Percentiles rank a stretch among this genome's conserved stretches.
These are phyloP conservation scores for Isotomurus palustris DNA, from an alignment of 2,888 invertebrate species.

Conservation along the genomic window DNA sequence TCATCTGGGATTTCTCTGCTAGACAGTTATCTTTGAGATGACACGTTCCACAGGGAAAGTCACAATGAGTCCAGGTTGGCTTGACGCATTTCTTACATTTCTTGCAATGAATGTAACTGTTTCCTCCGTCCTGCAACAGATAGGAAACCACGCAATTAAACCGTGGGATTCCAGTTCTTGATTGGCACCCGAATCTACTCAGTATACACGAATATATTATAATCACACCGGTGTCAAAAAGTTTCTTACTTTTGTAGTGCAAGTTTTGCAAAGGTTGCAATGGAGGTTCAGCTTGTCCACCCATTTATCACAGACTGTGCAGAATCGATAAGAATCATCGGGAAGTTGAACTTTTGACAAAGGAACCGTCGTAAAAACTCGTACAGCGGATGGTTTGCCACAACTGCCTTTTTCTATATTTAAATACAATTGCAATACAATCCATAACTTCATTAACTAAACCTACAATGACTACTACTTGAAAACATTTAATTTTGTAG, in stretches of 20 bases:
- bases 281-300: slow-evolving; percentile 25
- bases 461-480: not conserved
- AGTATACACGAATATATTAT: too few species aligned
- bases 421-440: slow-evolving; percentile 1
- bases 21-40: slow-evolving; percentile 17
- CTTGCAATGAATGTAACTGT: slow-evolving; percentile 20
- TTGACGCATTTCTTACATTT: slow-evolving; percentile 30
- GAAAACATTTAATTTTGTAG: not conserved
- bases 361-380: slow-evolving; percentile 25
- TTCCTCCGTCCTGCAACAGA: slow-evolving; percentile 24
- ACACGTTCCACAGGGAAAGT: slow-evolving; percentile 11
- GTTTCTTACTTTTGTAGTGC: slow-evolving; percentile 24
- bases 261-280: slow-evolving; percentile 21
- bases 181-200: too few species aligned
- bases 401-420: not conserved
- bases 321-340: slow-evolving; percentile 19
- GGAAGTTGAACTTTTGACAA: slow-evolving; percentile 17
- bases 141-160: too few species aligned
- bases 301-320: slow-evolving; percentile 21
- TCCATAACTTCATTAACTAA: not conserved
- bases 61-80: slow-evolving; percentile 32
- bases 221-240: too few species aligned
- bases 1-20: too few species aligned
- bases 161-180: too few species aligned
- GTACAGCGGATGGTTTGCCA: slow-evolving; percentile 25